phyloP scores from a whole-genome alignment of 2,888 invertebrate genomes.

The Conops quadrifasciatus region DNA sequence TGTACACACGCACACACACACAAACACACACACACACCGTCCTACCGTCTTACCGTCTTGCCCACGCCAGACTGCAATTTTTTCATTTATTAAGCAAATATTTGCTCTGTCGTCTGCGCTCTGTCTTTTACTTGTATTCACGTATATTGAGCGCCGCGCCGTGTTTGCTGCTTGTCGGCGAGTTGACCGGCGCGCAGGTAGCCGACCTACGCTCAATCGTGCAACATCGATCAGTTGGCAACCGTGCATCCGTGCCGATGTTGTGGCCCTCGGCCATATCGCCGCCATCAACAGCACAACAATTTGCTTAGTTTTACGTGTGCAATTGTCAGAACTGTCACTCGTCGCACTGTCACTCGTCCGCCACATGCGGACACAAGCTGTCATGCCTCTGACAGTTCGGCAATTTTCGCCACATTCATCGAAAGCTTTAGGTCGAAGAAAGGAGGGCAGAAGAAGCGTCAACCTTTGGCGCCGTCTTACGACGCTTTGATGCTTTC shows the following conservation, averaged over 20 bases:
- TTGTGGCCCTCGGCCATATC: not conserved
- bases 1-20: too few species aligned
- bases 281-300: slow-evolving; percentile 1
- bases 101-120: slow-evolving; percentile 39
- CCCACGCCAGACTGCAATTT: slow-evolving; percentile 26
- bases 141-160: not conserved
- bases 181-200: too few species aligned
- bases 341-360: not conserved
- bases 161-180: too few species aligned
- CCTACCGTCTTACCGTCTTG: slow-evolving; percentile 12
- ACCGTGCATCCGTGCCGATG: not conserved
- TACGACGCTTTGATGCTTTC: not conserved
- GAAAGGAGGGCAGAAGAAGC: not conserved
- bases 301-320: slow-evolving; percentile 21
- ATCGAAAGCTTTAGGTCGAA: too few species aligned
- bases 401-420: not conserved
- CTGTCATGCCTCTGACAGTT: slow-evolving; percentile 15
- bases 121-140: not conserved
- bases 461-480: not conserved
- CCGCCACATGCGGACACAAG: not conserved
- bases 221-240: slow-evolving; percentile 23
- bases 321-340: slow-evolving; percentile 26
- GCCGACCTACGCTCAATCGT: slow-evolving; percentile 6
- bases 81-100: slow-evolving; percentile 55
- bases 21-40: not conserved